phyloP scores from a whole-genome alignment of 1,140 invertebrate species.

The Apocrypta bakeri region DNA sequence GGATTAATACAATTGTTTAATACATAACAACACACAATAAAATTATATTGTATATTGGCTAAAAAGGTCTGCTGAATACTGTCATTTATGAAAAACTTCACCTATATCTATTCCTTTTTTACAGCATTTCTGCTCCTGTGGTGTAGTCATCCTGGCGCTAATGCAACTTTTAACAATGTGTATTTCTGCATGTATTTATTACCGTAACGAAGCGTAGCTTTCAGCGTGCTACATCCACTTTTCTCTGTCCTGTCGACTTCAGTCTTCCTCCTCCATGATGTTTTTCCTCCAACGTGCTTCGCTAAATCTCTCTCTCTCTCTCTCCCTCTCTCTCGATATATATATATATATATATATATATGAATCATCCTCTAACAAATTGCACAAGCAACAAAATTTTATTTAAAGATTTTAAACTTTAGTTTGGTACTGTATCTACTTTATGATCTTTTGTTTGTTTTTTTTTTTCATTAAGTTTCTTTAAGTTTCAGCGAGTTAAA shows the following conservation, averaged over 20 bases:
- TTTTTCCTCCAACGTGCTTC: background rate
- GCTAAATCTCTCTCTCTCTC: too few relatives aligned
- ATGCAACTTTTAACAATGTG: too few relatives aligned
- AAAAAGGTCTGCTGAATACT: conserved; percentile 47
- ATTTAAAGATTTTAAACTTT: too few relatives aligned
- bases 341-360: background rate
- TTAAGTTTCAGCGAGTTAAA: too few relatives aligned
- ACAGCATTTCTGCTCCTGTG: too few relatives aligned
- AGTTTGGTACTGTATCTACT: too few relatives aligned
- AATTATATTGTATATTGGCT: conserved; percentile 68
- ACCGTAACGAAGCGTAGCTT: background rate
- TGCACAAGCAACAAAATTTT: too few relatives aligned
- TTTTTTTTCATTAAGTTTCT: too few relatives aligned
- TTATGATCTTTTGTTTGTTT: too few relatives aligned
- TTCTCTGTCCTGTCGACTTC: conserved; percentile 1
- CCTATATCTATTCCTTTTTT: background rate
- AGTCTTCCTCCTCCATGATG: background rate
- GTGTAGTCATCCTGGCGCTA: too few relatives aligned
- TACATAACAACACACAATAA: conserved; percentile 63
- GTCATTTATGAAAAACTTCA: conserved; percentile 28
- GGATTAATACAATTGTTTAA: conserved; percentile 61
- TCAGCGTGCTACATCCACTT: conserved; percentile 21
- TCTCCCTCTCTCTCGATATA: too few relatives aligned
- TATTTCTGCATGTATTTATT: background rate
- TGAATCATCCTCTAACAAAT: too few relatives aligned